Evolutionary conservation across 2,797 vertebrate species (phyloP), one percentile per base, ranked within the genome.

Genomic region (Macropodus opercularis): DNA sequence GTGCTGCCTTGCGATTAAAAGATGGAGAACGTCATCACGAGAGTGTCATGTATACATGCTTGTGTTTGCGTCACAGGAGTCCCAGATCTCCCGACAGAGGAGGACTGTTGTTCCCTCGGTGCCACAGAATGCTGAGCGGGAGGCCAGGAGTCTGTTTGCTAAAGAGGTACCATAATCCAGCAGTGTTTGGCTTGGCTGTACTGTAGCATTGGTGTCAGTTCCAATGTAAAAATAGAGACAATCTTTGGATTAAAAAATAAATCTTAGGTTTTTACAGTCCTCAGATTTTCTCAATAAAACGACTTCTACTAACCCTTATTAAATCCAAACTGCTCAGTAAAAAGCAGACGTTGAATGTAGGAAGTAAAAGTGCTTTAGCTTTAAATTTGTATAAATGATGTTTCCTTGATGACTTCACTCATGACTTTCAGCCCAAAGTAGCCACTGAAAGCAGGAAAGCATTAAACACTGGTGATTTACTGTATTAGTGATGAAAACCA

Each of bases 71-170:
- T 23, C 66, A 47, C 84, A 98, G 97, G 94, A 96, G 79, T 94
- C 94, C 0, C 93, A 94, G 64, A 92, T 97, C 5, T 47, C 87
- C 36, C 92, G 94, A 3, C 96, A 97, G 63, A 94, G 92, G 56
- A 94, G 96, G 82, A 98, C 97, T 0, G 69, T 95, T 3, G 87
- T 93, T 75, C 93, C 94, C 1, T 94, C 95, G 0, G 96, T 99
- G 53, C 97, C 97, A 62, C 95, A 96, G 80, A 96, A 98, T 36
- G 96, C 96, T 3, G 92, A 94, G 55, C 92, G 89, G 56, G 95
- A 95, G 84, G 97, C 97, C 63, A 93, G 93, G 85, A 96, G 93
- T 74, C 92, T 99, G 61, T 97, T 99, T 60, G 95, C 96, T 79
- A 96, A 94, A 92, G 95, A 99, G 96, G 97, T 99, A 92, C 65